Conservation (phyloP, 2,113 vertebrate species). For the Urocolius indicus region DNA sequence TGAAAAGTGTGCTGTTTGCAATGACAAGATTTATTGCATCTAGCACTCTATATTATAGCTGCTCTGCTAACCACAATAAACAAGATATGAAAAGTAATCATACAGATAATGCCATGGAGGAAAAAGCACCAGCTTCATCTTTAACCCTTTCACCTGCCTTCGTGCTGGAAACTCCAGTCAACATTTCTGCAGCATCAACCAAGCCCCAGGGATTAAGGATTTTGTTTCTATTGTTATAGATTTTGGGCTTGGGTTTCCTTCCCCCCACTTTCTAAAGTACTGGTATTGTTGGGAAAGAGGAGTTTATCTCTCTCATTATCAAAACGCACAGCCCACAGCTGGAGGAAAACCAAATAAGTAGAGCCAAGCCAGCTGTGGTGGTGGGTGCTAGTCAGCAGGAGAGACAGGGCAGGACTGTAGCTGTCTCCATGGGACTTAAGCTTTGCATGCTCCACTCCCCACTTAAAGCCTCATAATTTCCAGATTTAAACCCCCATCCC, state of each 20-base stretch:
- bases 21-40: conserved; percentile 74
- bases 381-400: background rate
- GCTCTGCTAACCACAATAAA: conserved; percentile 72
- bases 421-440: background rate
- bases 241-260: background rate
- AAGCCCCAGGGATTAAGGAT: background rate
- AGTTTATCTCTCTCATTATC: background rate
- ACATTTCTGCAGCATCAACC: background rate
- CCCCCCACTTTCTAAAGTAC: background rate
- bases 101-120: conserved; percentile 59
- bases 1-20: conserved; percentile 46
- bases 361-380: background rate
- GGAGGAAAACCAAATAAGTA: background rate
- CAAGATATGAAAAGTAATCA: conserved; percentile 76
- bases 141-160: conserved; percentile 62
- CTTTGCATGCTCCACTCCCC: background rate
- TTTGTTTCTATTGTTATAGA: background rate
- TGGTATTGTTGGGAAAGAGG: background rate
- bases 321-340: background rate
- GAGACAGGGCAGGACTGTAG: fast-evolving
- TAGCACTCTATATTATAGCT: conserved; percentile 61
- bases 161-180: background rate
- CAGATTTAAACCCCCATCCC: background rate
- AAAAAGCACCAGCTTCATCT: background rate
- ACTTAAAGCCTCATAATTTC: background rate